Evolutionary conservation across 2,113 vertebrate species (phyloP).

Genomic region (Mystacornis crossleyi): DNA sequence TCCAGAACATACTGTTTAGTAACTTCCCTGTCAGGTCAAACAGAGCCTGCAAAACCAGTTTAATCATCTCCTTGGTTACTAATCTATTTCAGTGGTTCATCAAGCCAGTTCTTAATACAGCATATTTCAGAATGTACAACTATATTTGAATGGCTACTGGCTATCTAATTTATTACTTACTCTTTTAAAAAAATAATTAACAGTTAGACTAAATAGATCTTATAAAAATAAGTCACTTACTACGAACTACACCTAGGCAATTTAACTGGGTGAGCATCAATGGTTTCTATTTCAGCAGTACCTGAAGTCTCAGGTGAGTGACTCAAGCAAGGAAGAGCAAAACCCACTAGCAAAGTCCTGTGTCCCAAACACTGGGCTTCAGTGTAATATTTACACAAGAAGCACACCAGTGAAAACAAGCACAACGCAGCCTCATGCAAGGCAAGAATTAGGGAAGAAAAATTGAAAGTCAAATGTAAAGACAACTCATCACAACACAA

Average conservation of each 20-base stretch:
- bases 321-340: neutral
- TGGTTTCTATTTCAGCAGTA: neutral
- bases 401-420: neutral
- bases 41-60: conserved; percentile 64
- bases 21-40: conserved; percentile 25
- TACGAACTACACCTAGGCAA: neutral
- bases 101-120: neutral
- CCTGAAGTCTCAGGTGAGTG: neutral
- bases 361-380: neutral
- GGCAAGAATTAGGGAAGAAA: neutral
- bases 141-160: neutral
- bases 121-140: neutral
- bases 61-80: conserved; percentile 51
- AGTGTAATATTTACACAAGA: neutral
- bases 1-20: neutral
- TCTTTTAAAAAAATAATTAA: neutral
- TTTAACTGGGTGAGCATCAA: neutral
- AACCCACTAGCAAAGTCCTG: neutral
- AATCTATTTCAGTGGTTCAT: conserved; percentile 36
- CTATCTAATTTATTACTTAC: neutral
- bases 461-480: neutral
- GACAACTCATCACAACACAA: neutral
- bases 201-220: neutral
- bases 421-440: neutral
- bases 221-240: neutral